These are phyloP conservation scores for Karalla daura DNA, from an alignment of 2,797 vertebrate species.

Conservation along the genomic window DNA sequence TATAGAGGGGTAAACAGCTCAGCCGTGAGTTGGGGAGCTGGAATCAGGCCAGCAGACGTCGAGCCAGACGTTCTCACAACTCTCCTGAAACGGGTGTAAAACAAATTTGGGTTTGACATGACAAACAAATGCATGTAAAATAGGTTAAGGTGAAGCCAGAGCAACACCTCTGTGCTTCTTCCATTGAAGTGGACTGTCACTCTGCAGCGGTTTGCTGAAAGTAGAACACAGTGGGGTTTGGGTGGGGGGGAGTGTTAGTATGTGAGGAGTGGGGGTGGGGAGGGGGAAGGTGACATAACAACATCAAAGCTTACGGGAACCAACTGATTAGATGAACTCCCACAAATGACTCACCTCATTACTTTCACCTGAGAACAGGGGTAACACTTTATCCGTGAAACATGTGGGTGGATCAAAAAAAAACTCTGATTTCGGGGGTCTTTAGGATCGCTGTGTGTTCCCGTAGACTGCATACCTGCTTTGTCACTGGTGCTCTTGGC, in stretches of 20 bases:
- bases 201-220: conserved; percentile 20
- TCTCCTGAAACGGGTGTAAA: conserved; percentile 3
- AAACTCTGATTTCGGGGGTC: conserved; percentile 19
- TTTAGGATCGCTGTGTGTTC: neutral
- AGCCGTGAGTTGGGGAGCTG: conserved; percentile 43
- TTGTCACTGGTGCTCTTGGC: too few relatives aligned
- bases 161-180: conserved; percentile 10
- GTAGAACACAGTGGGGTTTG: conserved; percentile 27
- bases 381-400: conserved; percentile 21
- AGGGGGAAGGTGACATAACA: conserved; percentile 31
- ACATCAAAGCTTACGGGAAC: conserved; percentile 43
- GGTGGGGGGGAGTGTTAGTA: conserved; percentile 16
- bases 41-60: conserved; percentile 48
- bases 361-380: neutral
- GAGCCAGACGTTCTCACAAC: conserved; percentile 34
- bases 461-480: neutral
- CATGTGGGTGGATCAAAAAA: conserved; percentile 31
- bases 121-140: conserved; percentile 33
- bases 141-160: conserved; percentile 18
- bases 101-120: neutral
- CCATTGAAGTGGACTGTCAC: neutral
- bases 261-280: conserved; percentile 13
- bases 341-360: conserved; percentile 48
- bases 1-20: conserved; percentile 58
- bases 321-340: conserved; percentile 14